A percentile compares a stretch with the other conserved stretches of the same genome.
phyloP scores from a whole-genome alignment of 2,888 invertebrate genomes.

The Tyria jacobaeae region DNA sequence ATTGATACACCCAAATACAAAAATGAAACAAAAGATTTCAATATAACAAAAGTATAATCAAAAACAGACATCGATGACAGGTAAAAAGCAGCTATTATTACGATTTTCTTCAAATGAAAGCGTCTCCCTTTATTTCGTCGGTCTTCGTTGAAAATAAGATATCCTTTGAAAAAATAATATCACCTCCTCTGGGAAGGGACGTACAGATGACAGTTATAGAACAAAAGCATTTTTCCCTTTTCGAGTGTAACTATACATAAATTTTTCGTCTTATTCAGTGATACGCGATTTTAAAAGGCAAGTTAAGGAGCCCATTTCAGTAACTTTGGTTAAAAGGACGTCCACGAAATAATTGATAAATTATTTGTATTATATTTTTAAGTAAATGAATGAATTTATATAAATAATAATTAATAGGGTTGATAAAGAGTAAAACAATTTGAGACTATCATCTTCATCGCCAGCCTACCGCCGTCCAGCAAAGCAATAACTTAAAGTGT shows the following conservation, averaged over 20 bases:
- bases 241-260: neutral
- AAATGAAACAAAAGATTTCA: slow-evolving; percentile 43
- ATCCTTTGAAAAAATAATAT: slow-evolving; percentile 63
- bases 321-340: neutral
- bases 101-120: slow-evolving; percentile 63
- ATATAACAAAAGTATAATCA: slow-evolving; percentile 48
- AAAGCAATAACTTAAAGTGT: too few species aligned
- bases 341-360: neutral
- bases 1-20: slow-evolving; percentile 7
- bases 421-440: too few species aligned
- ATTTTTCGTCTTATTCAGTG: slow-evolving; percentile 5
- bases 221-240: slow-evolving; percentile 53
- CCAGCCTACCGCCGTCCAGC: too few species aligned
- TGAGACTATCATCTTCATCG: too few species aligned
- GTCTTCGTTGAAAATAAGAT: slow-evolving; percentile 55
- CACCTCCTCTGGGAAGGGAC: slow-evolving; percentile 51
- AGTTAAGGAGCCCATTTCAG: neutral
- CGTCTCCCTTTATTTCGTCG: slow-evolving; percentile 56
- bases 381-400: too few species aligned
- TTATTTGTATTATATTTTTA: too few species aligned
- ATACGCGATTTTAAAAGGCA: neutral
- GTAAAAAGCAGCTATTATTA: slow-evolving; percentile 70
- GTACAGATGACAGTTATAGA: slow-evolving; percentile 63
- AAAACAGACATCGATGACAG: slow-evolving; percentile 65
- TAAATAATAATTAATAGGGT: too few species aligned